Percentiles rank a stretch among this genome's conserved stretches.
Evolutionary conservation across 2,113 vertebrate genomes (phyloP).

Genomic region (Grus americana): DNA sequence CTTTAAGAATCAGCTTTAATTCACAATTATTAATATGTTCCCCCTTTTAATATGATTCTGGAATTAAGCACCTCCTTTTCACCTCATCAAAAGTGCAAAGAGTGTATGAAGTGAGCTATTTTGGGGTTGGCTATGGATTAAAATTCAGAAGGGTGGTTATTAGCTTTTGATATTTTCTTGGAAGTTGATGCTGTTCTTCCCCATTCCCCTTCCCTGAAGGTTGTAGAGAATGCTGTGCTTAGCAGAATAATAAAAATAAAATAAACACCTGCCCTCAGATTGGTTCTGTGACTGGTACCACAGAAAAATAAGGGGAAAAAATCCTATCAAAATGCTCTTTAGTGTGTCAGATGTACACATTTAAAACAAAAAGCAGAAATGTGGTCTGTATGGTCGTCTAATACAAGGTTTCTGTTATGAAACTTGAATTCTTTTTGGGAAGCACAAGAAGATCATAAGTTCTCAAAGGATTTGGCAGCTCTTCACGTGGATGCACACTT

Average conservation of each 20-base stretch:
- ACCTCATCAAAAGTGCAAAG: background rate
- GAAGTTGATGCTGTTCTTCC: slow-evolving; percentile 68
- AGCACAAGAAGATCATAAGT: background rate
- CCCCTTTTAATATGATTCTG: background rate
- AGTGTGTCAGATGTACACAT: background rate
- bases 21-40: background rate
- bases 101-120: slow-evolving; percentile 15
- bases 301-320: background rate
- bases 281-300: slow-evolving; percentile 79
- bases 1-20: background rate
- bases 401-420: background rate
- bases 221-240: slow-evolving; percentile 86
- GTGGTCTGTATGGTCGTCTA: background rate
- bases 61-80: background rate
- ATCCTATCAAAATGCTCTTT: background rate
- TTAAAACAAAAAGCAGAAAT: background rate
- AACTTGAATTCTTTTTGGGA: background rate
- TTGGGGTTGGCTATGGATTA: slow-evolving; percentile 22
- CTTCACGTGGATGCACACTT: background rate
- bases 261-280: slow-evolving; percentile 72
- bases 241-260: slow-evolving; percentile 83
- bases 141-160: slow-evolving; percentile 70
- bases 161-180: slow-evolving; percentile 73
- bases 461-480: background rate
- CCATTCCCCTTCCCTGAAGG: slow-evolving; percentile 77